phyloP scores from a whole-genome alignment of 2,888 invertebrate species.

The Coronaproctus castanopsis region DNA sequence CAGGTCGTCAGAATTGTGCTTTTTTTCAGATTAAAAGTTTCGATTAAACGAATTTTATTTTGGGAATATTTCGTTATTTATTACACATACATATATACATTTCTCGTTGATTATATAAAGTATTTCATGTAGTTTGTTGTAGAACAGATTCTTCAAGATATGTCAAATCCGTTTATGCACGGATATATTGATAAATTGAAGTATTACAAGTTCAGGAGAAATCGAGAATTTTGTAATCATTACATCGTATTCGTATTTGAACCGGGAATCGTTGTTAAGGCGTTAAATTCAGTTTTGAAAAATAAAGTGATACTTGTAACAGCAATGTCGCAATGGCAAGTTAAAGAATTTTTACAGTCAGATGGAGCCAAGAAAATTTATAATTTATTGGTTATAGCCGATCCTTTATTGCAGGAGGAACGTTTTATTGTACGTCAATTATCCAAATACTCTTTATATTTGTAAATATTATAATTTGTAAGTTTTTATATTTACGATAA shows the following conservation, averaged over 20 bases:
- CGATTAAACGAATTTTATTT: too few relatives aligned
- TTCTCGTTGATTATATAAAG: too few relatives aligned
- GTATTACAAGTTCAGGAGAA: background rate
- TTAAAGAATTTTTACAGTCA: conserved; percentile 45
- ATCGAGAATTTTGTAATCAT: conserved; percentile 7
- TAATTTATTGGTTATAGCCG: conserved; percentile 42
- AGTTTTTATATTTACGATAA: too few relatives aligned
- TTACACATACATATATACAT: too few relatives aligned
- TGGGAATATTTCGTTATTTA: too few relatives aligned
- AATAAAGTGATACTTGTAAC: conserved; percentile 37
- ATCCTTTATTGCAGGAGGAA: conserved; percentile 16
- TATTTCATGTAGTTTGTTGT: background rate
- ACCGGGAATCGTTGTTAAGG: conserved; percentile 4
- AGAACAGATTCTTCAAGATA: background rate
- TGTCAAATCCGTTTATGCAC: background rate
- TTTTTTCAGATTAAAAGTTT: too few relatives aligned
- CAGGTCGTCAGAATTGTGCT: too few relatives aligned
- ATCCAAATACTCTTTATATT: background rate
- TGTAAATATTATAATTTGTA: too few relatives aligned
- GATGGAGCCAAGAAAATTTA: conserved; percentile 41
- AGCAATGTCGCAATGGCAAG: conserved; percentile 50
- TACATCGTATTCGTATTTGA: conserved; percentile 13
- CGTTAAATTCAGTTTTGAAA: conserved; percentile 3
- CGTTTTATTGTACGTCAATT: conserved; percentile 7
- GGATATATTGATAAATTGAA: conserved; percentile 7